These are phyloP conservation scores for Antheraea pernyi DNA, from an alignment of 1,140 invertebrate genomes.

Conservation along the genomic window DNA sequence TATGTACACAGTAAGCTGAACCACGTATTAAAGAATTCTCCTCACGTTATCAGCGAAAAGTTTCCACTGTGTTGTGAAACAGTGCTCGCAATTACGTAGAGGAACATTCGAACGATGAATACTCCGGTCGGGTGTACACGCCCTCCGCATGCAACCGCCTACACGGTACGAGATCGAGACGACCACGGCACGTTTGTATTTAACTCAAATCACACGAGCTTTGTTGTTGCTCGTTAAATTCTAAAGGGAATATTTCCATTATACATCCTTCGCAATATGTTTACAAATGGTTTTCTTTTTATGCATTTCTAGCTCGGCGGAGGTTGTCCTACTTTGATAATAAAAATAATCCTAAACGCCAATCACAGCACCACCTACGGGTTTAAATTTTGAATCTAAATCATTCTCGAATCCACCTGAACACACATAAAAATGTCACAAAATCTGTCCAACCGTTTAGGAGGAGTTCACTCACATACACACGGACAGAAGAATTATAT, in stretches of 20 bases:
- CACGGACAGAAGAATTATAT: too few relatives aligned
- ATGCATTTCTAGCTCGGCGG: too few relatives aligned
- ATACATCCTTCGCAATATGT: neutral
- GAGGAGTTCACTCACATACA: too few relatives aligned
- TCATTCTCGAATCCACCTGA: too few relatives aligned
- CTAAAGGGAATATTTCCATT: slow-evolving; percentile 1
- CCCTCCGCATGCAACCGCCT: slow-evolving; percentile 50
- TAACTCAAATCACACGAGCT: slow-evolving; percentile 14
- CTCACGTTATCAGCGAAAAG: slow-evolving; percentile 17
- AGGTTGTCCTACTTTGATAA: too few relatives aligned
- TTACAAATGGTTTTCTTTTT: neutral
- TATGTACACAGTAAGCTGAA: neutral
- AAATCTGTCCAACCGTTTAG: too few relatives aligned
- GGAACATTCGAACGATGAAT: slow-evolving; percentile 45
- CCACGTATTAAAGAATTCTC: slow-evolving; percentile 15
- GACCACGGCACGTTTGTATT: neutral
- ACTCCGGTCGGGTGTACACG: slow-evolving; percentile 44
- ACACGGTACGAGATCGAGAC: slow-evolving; percentile 8
- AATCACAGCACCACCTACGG: too few relatives aligned
- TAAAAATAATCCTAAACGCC: too few relatives aligned
- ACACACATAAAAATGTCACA: too few relatives aligned
- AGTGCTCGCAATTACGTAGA: slow-evolving; percentile 49
- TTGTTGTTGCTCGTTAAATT: slow-evolving; percentile 6
- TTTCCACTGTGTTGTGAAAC: slow-evolving; percentile 15
- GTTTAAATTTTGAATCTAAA: too few relatives aligned